These are phyloP conservation scores for Drosophila longiperda DNA, from an alignment of 2,888 invertebrate genomes.

Conservation along the genomic window DNA sequence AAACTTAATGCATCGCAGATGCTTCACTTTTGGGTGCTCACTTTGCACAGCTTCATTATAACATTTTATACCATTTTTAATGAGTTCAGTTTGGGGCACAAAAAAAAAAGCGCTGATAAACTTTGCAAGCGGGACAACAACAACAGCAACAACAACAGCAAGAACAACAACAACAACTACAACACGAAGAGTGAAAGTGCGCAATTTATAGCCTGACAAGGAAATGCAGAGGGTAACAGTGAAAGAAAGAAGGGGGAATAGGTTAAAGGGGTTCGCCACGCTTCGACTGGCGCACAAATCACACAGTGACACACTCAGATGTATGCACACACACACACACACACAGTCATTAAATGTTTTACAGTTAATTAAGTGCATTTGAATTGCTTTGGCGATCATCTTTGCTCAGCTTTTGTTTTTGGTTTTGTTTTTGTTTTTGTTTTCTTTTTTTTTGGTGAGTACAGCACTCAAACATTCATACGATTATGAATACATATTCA, in stretches of 20 bases:
- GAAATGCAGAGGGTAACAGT: constrained; percentile 33
- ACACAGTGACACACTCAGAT: constrained; percentile 4
- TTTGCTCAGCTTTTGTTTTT: not conserved
- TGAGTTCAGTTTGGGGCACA: not conserved
- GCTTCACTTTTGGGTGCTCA: not conserved
- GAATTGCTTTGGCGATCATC: constrained; percentile 31
- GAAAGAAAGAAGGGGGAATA: not conserved
- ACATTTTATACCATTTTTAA: not conserved
- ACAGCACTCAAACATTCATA: not conserved
- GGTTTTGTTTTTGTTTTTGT: not conserved
- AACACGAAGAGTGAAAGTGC: constrained; percentile 56
- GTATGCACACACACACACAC: not conserved
- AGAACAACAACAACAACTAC: constrained; percentile 15
- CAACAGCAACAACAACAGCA: not conserved
- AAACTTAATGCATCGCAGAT: not conserved
- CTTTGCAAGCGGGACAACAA: constrained; percentile 38
- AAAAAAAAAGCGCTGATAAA: constrained; percentile 36
- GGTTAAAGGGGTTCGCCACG: not conserved
- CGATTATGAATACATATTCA: not conserved
- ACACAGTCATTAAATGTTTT: constrained; percentile 26
- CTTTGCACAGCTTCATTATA: not conserved
- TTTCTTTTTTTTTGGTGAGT: not conserved
- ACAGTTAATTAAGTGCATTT: constrained; percentile 48
- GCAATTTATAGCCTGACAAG: constrained; percentile 56
- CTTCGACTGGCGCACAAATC: constrained; percentile 40